Conservation (phyloP, 2,113 vertebrate genomes). For the Cyprinodon tularosa region DNA sequence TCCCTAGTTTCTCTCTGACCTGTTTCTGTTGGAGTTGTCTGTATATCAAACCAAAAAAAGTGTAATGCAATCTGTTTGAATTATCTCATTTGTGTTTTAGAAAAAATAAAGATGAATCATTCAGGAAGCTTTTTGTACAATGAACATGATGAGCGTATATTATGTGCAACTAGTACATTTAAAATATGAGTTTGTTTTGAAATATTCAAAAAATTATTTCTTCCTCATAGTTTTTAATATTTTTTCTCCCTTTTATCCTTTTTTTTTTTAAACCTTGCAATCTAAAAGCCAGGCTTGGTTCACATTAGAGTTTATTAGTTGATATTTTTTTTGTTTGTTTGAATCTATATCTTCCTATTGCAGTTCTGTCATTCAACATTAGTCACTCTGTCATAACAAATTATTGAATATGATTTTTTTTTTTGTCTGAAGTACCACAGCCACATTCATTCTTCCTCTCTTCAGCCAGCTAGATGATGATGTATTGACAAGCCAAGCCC, state of each 20-base stretch:
- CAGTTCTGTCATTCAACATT: neutral
- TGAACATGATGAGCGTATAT: too few species aligned
- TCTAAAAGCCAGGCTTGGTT: constrained; percentile 6
- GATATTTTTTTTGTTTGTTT: neutral
- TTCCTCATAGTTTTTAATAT: neutral
- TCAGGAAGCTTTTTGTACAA: too few species aligned
- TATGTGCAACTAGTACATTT: neutral
- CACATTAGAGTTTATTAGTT: neutral
- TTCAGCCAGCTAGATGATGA: constrained; percentile 34
- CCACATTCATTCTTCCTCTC: constrained; percentile 6
- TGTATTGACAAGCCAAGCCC: constrained; percentile 34
- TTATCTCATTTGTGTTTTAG: too few species aligned
- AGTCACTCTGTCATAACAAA: constrained; percentile 11
- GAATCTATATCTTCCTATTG: neutral
- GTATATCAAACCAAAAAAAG: too few species aligned
- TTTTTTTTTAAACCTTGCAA: neutral
- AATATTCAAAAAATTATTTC: neutral
- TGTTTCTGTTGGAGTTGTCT: too few species aligned
- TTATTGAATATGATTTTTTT: constrained; percentile 8
- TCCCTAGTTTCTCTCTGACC: too few species aligned
- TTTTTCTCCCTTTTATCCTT: neutral
- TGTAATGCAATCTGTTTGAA: too few species aligned
- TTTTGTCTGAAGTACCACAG: neutral
- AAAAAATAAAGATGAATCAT: too few species aligned
- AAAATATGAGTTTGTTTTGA: neutral